These are phyloP conservation scores for Podarcis raffonei DNA, from an alignment of 2,113 vertebrate species.

Conservation along the genomic window DNA sequence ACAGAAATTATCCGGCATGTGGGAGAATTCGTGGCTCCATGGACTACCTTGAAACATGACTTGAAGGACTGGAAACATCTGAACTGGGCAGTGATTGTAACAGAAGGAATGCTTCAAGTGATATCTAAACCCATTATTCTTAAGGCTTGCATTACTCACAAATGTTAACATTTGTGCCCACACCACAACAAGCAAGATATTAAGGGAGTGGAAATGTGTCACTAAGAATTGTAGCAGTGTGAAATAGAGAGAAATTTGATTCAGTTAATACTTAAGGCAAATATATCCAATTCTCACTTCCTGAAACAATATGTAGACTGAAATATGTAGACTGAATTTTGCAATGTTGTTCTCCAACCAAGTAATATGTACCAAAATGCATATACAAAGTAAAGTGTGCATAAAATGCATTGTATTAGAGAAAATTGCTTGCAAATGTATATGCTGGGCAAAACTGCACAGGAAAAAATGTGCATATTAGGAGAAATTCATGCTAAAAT, in stretches of 20 bases:
- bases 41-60: neutral
- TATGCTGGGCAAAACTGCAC: no score
- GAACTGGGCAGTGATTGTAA: neutral
- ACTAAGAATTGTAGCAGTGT: neutral
- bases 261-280: no score
- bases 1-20: neutral
- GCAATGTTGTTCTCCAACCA: no score
- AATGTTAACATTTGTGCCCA: neutral
- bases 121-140: neutral
- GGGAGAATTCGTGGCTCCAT: neutral
- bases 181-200: neutral
- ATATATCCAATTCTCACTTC: no score
- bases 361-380: no score
- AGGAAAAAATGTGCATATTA: no score
- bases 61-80: neutral
- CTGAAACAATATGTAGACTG: no score
- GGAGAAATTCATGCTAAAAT: no score
- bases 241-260: neutral
- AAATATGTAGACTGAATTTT: no score
- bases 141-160: neutral
- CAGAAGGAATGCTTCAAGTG: neutral
- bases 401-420: no score
- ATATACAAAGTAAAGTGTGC: no score
- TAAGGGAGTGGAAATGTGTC: neutral
- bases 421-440: no score